phyloP scores from a whole-genome alignment of 2,113 vertebrate species.

The Hippocampus comes region DNA sequence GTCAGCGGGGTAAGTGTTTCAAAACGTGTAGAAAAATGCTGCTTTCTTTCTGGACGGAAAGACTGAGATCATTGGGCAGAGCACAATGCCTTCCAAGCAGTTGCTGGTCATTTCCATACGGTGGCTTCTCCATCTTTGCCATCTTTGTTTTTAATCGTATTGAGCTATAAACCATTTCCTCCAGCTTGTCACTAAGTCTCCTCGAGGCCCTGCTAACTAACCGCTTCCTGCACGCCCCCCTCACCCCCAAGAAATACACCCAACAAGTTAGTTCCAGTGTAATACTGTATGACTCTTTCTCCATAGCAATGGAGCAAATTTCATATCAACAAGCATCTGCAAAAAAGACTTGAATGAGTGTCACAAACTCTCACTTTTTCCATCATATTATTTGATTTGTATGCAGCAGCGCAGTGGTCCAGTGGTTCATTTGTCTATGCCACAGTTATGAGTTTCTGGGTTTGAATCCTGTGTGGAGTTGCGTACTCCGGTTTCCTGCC shows the following conservation, averaged over 20 bases:
- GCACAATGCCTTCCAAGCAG: neutral
- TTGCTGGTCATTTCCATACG: constrained; percentile 1
- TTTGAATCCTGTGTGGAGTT: neutral
- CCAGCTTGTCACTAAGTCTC: constrained; percentile 13
- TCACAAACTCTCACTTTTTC: neutral
- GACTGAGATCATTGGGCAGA: neutral
- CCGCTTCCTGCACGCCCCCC: constrained; percentile 40
- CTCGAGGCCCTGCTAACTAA: constrained; percentile 17
- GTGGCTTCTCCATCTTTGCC: neutral
- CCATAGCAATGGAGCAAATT: constrained; percentile 25
- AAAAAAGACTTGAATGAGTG: constrained; percentile 8
- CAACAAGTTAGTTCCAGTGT: neutral
- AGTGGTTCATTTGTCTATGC: neutral
- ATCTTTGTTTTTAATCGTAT: neutral
- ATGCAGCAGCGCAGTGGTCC: neutral
- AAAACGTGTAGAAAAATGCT: constrained; percentile 13
- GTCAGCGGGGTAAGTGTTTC: constrained; percentile 13
- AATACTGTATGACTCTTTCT: neutral
- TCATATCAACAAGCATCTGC: constrained; percentile 19
- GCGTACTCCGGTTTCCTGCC: no score
- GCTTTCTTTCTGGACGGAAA: constrained; percentile 1
- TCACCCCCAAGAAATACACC: constrained; percentile 2
- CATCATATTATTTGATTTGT: no score
- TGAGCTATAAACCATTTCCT: neutral
- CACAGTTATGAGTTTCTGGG: neutral